Base-by-base conservation (phyloP, 2,888 invertebrate genomes). In the Tachina lurida region DNA sequence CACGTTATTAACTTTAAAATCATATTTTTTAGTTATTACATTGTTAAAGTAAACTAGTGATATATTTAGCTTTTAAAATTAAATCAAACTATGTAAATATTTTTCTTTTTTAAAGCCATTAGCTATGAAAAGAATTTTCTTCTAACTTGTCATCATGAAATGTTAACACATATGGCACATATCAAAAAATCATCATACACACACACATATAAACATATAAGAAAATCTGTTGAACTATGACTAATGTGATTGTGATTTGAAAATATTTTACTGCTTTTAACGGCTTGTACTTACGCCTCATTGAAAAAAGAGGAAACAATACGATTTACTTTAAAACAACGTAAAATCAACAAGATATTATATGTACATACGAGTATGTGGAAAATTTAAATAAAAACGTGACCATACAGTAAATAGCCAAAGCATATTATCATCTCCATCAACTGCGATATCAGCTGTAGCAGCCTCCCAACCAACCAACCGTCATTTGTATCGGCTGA, bases 341-440 rank as follows among this genome's bases (percentile, higher is more conserved):
- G 78, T 82, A 65, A 75, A 74, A 75, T 82, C 74, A 62, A 70
- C 15, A 52, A 17, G 54, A 68, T 68, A 62, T 19, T 60, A 71
- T 76, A 43, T 67, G 71, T 31, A 31, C 31, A 31, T 31, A 31
- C 31, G 31, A 31, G 31, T 2, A 31, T 19, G 45, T 19, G 65
- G 75, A 73, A 77, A 80, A 87, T 87, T 87, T 87, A 80, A 84
- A 87, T 86, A 87, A 87, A 87, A 87, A 84, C 87, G 87, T 87
- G 87, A 87, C 87, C 67, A 82, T 80, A 80, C 62, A 84, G 80
- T 78, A 74, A 79, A 83, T 63, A 84, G 84, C 73, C 80, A 80
- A 77, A 31, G 31, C 31, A 31, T 77, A 84, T 84, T 77, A 73
- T 78, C 80, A 80, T 86, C 80, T 75, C 76, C 76, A 70, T 84